Conservation (phyloP, 2,113 vertebrate genomes). For the Vireo altiloquus region DNA sequence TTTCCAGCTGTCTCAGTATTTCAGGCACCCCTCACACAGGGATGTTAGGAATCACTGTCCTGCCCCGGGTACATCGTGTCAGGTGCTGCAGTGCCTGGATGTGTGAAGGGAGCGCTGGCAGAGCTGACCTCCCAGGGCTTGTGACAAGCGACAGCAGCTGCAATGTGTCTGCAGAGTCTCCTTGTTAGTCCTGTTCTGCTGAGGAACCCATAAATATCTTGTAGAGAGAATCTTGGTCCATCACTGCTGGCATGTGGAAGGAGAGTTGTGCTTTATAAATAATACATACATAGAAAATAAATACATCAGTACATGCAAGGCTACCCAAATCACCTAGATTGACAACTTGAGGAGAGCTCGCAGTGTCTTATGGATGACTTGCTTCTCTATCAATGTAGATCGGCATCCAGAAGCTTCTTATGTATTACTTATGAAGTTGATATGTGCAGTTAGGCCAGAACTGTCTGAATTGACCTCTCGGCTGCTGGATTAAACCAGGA, state of each 20-base stretch:
- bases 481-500: slow-evolving; percentile 14
- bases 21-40: not conserved
- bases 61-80: not conserved
- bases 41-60: not conserved
- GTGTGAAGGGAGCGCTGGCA: not conserved
- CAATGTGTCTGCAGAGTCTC: not conserved
- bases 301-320: slow-evolving; percentile 41
- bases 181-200: slow-evolving; percentile 54
- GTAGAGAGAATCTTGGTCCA: slow-evolving; percentile 20
- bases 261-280: slow-evolving; percentile 61
- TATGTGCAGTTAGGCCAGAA: slow-evolving; percentile 2
- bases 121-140: slow-evolving; percentile 8
- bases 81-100: not conserved
- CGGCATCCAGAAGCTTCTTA: slow-evolving; percentile 39
- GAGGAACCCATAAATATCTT: slow-evolving; percentile 57
- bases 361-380: slow-evolving; percentile 17
- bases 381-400: slow-evolving; percentile 45
- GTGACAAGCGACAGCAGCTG: slow-evolving; percentile 47
- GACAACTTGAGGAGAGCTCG: slow-evolving; percentile 26
- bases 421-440: slow-evolving; percentile 12
- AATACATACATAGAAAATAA: slow-evolving; percentile 65
- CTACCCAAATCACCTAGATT: slow-evolving; percentile 51
- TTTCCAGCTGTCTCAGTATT: not conserved
- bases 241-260: slow-evolving; percentile 50
- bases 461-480: slow-evolving; percentile 37